phyloP scores from a whole-genome alignment of 1,140 invertebrate genomes.

The Zaprionus ghesquierei region DNA sequence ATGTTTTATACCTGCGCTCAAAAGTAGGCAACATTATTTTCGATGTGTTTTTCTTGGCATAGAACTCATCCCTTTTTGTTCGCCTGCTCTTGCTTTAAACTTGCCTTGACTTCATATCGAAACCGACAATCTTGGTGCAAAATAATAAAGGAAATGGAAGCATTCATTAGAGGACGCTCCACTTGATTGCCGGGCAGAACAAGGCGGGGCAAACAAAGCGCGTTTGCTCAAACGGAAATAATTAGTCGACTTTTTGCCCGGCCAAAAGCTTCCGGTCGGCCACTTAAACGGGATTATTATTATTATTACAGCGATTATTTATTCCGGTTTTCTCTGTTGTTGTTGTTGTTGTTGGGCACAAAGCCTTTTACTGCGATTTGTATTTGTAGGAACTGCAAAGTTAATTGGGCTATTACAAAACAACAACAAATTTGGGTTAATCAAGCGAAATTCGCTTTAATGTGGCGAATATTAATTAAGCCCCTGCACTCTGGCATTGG shows the following conservation, averaged over 20 bases:
- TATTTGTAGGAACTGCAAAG: slow-evolving; percentile 45
- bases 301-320: slow-evolving; percentile 48
- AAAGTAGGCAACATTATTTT: too few species aligned
- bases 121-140: neutral
- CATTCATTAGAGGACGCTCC: slow-evolving; percentile 27
- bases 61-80: neutral
- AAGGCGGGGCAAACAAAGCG: slow-evolving; percentile 17
- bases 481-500: neutral
- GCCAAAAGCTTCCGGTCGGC: slow-evolving; percentile 41
- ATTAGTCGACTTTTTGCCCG: slow-evolving; percentile 50
- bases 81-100: neutral
- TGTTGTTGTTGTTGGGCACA: slow-evolving; percentile 1
- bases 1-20: too few species aligned
- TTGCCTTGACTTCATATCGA: neutral
- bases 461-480: slow-evolving; percentile 29
- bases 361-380: slow-evolving; percentile 45
- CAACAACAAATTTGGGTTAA: slow-evolving; percentile 43
- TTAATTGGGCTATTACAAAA: slow-evolving; percentile 42
- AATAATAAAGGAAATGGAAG: neutral
- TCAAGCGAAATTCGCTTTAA: slow-evolving; percentile 49
- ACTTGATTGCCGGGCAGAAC: neutral
- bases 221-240: slow-evolving; percentile 55
- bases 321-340: neutral
- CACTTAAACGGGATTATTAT: slow-evolving; percentile 38
- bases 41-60: neutral